Percentiles rank a stretch among this genome's conserved stretches.
These are phyloP conservation scores for Galeopsomyia nigrocyanea DNA, from an alignment of 2,888 invertebrate genomes.

Conservation along the genomic window DNA sequence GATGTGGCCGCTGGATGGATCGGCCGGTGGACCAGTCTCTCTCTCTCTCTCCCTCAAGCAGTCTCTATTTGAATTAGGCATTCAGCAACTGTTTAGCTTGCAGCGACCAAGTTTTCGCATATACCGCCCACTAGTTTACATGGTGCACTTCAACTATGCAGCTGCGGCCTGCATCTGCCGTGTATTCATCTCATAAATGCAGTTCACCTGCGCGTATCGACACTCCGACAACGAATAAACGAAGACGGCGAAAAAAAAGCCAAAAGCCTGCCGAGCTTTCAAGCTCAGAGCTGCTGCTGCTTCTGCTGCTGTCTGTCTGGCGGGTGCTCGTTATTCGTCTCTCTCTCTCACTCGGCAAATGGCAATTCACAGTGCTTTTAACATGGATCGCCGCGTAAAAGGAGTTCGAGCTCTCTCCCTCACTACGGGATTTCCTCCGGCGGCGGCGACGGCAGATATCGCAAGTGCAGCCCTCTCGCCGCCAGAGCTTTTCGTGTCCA, in stretches of 20 bases:
- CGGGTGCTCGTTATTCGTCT: not conserved
- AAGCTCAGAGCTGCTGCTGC: too few relatives aligned
- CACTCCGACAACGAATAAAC: too few relatives aligned
- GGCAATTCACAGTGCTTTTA: slow-evolving; percentile 29
- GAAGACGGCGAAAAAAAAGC: slow-evolving; percentile 8
- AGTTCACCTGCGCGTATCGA: too few relatives aligned
- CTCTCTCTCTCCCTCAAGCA: not conserved
- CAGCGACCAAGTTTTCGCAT: not conserved
- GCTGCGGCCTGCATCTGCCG: too few relatives aligned
- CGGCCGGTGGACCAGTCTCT: not conserved
- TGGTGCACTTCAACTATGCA: too few relatives aligned
- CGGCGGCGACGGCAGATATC: slow-evolving; percentile 1
- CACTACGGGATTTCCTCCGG: slow-evolving; percentile 30
- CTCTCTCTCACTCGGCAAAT: slow-evolving; percentile 13
- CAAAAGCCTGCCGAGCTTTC: not conserved
- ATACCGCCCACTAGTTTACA: too few relatives aligned
- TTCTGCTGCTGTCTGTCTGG: not conserved
- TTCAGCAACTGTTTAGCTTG: slow-evolving; percentile 18
- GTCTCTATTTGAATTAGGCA: slow-evolving; percentile 22
- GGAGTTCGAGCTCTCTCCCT: not conserved
- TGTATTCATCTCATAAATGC: too few relatives aligned
- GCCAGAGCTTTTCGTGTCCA: slow-evolving; percentile 5
- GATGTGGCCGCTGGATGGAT: not conserved
- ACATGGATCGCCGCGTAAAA: slow-evolving; percentile 17
- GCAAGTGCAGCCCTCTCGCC: slow-evolving; percentile 24